Percentiles rank a stretch among this genome's conserved stretches.
Conservation (phyloP, 1,140 invertebrate species). For the Neotoxoptera formosana region DNA sequence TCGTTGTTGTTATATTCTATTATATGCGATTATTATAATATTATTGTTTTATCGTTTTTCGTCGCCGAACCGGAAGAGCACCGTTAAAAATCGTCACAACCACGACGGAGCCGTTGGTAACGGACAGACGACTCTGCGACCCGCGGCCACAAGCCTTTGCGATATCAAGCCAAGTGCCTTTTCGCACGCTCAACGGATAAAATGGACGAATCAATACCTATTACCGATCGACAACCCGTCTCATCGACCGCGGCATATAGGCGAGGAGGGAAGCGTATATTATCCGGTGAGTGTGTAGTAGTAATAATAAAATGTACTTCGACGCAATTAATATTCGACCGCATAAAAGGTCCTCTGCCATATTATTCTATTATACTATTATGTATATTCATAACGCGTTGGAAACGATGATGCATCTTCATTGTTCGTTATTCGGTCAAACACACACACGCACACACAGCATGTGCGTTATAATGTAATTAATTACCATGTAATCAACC, state of each 20-base stretch:
- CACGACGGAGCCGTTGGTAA: too few species aligned
- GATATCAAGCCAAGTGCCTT: not conserved
- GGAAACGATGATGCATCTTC: not conserved
- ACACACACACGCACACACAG: not conserved
- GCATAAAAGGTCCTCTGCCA: not conserved
- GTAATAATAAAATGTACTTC: not conserved
- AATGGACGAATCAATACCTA: not conserved
- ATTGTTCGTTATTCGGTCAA: not conserved
- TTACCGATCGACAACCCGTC: not conserved
- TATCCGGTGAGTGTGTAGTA: not conserved
- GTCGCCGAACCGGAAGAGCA: not conserved
- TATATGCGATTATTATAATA: not conserved
- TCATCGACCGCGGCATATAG: too few species aligned
- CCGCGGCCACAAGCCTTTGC: not conserved
- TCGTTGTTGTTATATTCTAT: not conserved
- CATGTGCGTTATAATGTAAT: not conserved
- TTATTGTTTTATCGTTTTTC: not conserved
- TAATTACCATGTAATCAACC: conserved; percentile 33
- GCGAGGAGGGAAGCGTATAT: too few species aligned
- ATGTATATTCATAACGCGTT: not conserved
- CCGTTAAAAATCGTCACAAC: not conserved
- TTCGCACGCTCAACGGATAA: not conserved
- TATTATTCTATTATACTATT: not conserved
- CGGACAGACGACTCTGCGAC: not conserved
- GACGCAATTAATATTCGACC: not conserved